These are phyloP conservation scores for Pygathrix nemaeus DNA, from an alignment of 2,113 vertebrate genomes.

Conservation along the genomic window DNA sequence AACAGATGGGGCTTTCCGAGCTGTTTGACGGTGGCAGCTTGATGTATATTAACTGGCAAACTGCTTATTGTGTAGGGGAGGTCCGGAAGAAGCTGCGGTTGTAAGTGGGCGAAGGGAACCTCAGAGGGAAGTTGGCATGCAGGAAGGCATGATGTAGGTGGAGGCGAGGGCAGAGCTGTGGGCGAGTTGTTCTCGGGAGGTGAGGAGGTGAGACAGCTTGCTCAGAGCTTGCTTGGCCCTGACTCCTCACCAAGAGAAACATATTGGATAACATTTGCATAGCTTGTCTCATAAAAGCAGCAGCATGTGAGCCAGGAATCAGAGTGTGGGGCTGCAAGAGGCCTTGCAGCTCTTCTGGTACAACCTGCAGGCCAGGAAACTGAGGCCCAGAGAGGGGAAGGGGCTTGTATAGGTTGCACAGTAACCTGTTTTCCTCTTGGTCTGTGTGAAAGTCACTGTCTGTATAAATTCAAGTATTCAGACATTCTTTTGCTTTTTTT, in stretches of 20 bases:
- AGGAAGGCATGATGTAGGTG: background rate
- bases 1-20: conserved; percentile 58
- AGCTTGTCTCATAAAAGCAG: background rate
- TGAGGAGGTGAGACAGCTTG: background rate
- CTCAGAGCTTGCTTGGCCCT: background rate
- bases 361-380: background rate
- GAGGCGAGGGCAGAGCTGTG: background rate
- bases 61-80: background rate
- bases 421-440: background rate
- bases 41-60: conserved; percentile 61
- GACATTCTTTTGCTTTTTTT: background rate
- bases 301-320: background rate
- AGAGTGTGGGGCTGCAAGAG: background rate
- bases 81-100: conserved; percentile 48
- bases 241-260: background rate
- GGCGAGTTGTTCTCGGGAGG: background rate
- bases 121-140: conserved; percentile 37
- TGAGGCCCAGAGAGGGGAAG: rapidly evolving
- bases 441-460: background rate
- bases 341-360: background rate
- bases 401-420: background rate
- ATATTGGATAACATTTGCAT: background rate
- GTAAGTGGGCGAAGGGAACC: conserved; percentile 8
- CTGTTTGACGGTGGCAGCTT: conserved; percentile 54
- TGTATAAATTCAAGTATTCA: background rate